phyloP scores from a whole-genome alignment of 2,797 vertebrate species.

The Champsocephalus gunnari region DNA sequence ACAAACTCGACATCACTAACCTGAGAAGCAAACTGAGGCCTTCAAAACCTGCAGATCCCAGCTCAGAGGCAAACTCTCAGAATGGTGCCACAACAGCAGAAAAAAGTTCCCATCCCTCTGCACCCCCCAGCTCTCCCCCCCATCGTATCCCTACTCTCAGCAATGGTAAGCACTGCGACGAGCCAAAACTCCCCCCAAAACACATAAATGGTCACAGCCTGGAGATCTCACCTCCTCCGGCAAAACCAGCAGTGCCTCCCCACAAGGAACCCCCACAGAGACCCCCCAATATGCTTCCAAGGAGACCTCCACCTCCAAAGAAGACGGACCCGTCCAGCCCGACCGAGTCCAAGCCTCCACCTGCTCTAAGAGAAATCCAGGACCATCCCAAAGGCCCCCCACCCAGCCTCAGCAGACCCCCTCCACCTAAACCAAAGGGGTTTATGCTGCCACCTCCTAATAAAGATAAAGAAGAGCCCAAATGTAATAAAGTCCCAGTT shows the following conservation, averaged over 20 bases:
- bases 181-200: constrained; percentile 82
- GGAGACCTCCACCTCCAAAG: constrained; percentile 96
- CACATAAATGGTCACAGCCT: constrained; percentile 86
- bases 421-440: constrained; percentile 89
- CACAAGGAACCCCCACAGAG: constrained; percentile 88
- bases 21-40: constrained; percentile 95
- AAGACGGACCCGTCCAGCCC: constrained; percentile 84
- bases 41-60: constrained; percentile 86
- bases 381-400: constrained; percentile 77
- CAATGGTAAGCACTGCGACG: constrained; percentile 68
- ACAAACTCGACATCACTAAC: constrained; percentile 93
- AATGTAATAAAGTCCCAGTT: constrained; percentile 79
- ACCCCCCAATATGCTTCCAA: constrained; percentile 87
- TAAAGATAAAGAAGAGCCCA: constrained; percentile 88
- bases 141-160: constrained; percentile 66
- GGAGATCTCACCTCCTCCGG: constrained; percentile 74
- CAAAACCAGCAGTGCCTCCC: constrained; percentile 78
- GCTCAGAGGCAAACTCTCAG: constrained; percentile 74
- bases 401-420: constrained; percentile 84
- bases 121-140: constrained; percentile 52
- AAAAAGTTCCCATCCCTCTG: constrained; percentile 49
- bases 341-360: constrained; percentile 79
- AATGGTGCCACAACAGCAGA: constrained; percentile 46
- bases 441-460: constrained; percentile 70
- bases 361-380: constrained; percentile 75